These are phyloP conservation scores for Oceanodroma tethys DNA, from an alignment of 2,113 vertebrate genomes.

Conservation along the genomic window DNA sequence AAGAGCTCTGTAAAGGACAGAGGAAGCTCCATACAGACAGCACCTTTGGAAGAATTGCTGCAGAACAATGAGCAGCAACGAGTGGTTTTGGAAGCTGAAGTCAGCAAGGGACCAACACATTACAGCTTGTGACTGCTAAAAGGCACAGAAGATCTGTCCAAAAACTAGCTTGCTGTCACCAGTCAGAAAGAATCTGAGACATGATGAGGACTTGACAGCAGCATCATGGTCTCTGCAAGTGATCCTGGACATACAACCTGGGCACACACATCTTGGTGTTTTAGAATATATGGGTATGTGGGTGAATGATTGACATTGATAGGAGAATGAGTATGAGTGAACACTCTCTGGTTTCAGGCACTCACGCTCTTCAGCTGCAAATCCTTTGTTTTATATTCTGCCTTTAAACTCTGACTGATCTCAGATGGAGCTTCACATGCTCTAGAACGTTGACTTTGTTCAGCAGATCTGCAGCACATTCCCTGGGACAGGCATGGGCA, in stretches of 20 bases:
- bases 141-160: neutral
- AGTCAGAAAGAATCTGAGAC: neutral
- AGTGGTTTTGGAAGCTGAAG: neutral
- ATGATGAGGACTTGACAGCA: neutral
- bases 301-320: neutral
- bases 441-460: neutral
- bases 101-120: neutral
- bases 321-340: neutral
- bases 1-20: neutral
- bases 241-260: neutral
- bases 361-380: neutral
- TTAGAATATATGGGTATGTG: neutral
- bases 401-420: neutral
- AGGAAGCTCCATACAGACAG: neutral
- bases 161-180: neutral
- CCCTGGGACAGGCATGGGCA: neutral
- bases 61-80: neutral
- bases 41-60: neutral
- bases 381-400: neutral
- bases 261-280: neutral
- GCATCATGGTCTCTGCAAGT: neutral
- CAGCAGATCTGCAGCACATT: neutral
- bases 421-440: neutral
- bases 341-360: neutral
- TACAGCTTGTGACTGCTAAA: neutral